Conservation (phyloP, 2,113 vertebrate genomes). For the Motacilla alba region DNA sequence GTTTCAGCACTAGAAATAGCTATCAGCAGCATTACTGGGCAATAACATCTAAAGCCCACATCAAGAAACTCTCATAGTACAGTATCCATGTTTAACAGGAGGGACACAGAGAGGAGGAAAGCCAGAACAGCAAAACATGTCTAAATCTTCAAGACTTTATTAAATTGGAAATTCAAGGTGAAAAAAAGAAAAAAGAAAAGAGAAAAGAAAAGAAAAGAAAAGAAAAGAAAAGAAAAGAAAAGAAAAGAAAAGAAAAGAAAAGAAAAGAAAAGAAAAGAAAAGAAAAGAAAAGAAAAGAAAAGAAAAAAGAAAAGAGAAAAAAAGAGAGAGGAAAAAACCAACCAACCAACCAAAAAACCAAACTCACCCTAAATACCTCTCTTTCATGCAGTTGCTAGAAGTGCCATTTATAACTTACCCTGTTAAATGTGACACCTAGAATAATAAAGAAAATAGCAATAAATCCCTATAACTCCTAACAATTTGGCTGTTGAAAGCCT, state of each 20-base stretch:
- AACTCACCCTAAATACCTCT: neutral
- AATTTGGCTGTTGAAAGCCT: neutral
- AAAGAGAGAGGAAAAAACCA: no score
- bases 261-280: neutral
- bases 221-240: neutral
- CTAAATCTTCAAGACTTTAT: neutral
- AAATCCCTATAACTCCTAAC: neutral
- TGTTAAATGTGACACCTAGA: neutral
- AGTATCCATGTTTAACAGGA: neutral
- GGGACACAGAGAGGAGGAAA: neutral
- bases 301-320: no score
- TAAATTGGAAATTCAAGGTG: neutral
- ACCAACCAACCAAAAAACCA: neutral
- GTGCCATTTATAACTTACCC: neutral
- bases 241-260: neutral
- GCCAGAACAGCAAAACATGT: neutral
- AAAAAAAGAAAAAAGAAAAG: neutral
- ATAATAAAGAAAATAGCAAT: neutral
- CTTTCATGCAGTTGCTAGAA: neutral
- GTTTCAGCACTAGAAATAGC: neutral
- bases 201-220: rapidly evolving
- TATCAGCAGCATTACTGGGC: neutral
- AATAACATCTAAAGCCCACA: neutral
- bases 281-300: no score
- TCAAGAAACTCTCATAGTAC: neutral